A percentile compares a stretch with the other conserved stretches of the same genome.
phyloP scores from a whole-genome alignment of 2,797 vertebrate species.

The Rhodeus uyekii region DNA sequence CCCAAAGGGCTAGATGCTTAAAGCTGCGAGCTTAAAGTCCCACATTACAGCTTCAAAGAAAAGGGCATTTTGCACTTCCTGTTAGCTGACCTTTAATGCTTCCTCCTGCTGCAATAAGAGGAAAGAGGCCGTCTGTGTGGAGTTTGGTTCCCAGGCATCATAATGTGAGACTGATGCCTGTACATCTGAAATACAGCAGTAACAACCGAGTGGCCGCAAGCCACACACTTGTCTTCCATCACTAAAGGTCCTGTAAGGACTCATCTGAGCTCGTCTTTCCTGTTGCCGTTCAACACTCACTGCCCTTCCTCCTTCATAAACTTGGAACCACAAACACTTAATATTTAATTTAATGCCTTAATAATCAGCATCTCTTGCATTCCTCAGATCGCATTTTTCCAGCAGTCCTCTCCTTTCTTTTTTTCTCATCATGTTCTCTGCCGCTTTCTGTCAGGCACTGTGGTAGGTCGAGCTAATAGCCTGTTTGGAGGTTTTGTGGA shows the following conservation, averaged over 20 bases:
- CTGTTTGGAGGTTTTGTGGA: slow-evolving; percentile 33
- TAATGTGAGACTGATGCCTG: slow-evolving; percentile 31
- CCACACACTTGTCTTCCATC: slow-evolving; percentile 41
- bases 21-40: slow-evolving; percentile 61
- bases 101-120: slow-evolving; percentile 45
- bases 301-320: background rate
- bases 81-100: slow-evolving; percentile 55
- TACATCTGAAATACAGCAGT: slow-evolving; percentile 15
- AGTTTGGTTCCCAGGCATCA: slow-evolving; percentile 42
- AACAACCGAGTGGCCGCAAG: slow-evolving; percentile 35
- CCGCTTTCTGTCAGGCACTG: slow-evolving; percentile 29
- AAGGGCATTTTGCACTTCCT: slow-evolving; percentile 50
- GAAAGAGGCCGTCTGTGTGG: slow-evolving; percentile 47
- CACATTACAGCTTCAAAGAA: slow-evolving; percentile 57
- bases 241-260: slow-evolving; percentile 43
- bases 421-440: background rate
- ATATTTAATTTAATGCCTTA: background rate
- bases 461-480: slow-evolving; percentile 55
- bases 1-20: slow-evolving; percentile 45
- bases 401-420: background rate
- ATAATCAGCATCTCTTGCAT: background rate
- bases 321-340: background rate
- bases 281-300: background rate
- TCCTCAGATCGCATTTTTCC: slow-evolving; percentile 11
- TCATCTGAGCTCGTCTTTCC: background rate